These are phyloP conservation scores for Ecliptopera silaceata DNA, from an alignment of 2,888 invertebrate genomes.

Conservation along the genomic window DNA sequence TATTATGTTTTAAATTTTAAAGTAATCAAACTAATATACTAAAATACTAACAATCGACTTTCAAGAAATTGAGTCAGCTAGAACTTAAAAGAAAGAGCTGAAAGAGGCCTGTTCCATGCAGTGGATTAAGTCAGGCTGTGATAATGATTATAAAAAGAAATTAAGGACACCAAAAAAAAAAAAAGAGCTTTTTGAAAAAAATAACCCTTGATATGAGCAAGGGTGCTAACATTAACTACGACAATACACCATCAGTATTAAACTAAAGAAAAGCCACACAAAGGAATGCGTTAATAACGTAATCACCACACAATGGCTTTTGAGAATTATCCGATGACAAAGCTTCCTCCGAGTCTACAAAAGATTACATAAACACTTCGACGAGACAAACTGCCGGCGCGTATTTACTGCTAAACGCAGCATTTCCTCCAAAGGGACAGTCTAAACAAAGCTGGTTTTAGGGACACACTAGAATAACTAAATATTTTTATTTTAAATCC, in stretches of 20 bases:
- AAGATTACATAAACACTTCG: conserved; percentile 46
- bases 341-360: conserved; percentile 46
- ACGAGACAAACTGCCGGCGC: conserved; percentile 49
- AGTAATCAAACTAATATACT: too few species aligned
- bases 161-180: too few species aligned
- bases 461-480: conserved; percentile 12
- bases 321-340: conserved; percentile 40
- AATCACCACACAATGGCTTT: conserved; percentile 28
- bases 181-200: too few species aligned
- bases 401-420: conserved; percentile 54
- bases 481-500: background rate
- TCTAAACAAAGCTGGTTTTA: conserved; percentile 26
- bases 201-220: too few species aligned
- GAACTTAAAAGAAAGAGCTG: too few species aligned
- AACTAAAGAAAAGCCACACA: background rate
- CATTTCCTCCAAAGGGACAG: conserved; percentile 36
- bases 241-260: background rate
- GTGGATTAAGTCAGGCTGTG: too few species aligned
- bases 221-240: too few species aligned
- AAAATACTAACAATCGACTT: too few species aligned
- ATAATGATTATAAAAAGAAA: too few species aligned
- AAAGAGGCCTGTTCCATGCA: too few species aligned
- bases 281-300: conserved; percentile 25
- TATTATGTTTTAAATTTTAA: too few species aligned
- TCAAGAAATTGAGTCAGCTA: too few species aligned